phyloP scores from a whole-genome alignment of 2,797 vertebrate species.

The Danio kyathit region DNA sequence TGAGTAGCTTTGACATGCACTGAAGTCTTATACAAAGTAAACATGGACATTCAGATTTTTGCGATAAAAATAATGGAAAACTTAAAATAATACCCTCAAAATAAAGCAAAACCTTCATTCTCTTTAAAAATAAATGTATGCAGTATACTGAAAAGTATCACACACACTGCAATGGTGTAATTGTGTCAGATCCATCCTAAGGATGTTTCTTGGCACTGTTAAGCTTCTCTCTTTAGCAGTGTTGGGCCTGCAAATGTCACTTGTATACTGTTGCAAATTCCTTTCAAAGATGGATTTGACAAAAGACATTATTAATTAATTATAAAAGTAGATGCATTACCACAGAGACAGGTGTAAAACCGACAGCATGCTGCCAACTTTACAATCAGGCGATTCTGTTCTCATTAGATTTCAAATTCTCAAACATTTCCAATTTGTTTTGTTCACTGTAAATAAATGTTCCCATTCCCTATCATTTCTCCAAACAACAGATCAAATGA shows the following conservation, averaged over 20 bases:
- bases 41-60: neutral
- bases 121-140: neutral
- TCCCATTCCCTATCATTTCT: neutral
- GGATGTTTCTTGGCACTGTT: constrained; percentile 27
- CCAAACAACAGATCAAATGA: constrained; percentile 15
- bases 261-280: constrained; percentile 44
- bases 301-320: constrained; percentile 23
- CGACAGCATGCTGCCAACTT: neutral
- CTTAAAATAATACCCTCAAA: neutral
- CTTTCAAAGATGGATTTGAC: constrained; percentile 23
- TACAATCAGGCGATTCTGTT: neutral
- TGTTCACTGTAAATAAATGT: neutral
- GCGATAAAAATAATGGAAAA: neutral
- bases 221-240: constrained; percentile 19
- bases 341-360: neutral
- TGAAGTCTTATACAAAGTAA: neutral
- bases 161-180: neutral
- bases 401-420: no score
- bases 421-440: no score
- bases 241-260: constrained; percentile 49
- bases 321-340: neutral
- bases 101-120: neutral
- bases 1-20: neutral
- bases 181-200: neutral
- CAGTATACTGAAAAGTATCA: constrained; percentile 8